A percentile compares a stretch with the other conserved stretches of the same genome.
Evolutionary conservation across 2,113 vertebrate genomes (phyloP).

Genomic region (Sebastes schlegelii): DNA sequence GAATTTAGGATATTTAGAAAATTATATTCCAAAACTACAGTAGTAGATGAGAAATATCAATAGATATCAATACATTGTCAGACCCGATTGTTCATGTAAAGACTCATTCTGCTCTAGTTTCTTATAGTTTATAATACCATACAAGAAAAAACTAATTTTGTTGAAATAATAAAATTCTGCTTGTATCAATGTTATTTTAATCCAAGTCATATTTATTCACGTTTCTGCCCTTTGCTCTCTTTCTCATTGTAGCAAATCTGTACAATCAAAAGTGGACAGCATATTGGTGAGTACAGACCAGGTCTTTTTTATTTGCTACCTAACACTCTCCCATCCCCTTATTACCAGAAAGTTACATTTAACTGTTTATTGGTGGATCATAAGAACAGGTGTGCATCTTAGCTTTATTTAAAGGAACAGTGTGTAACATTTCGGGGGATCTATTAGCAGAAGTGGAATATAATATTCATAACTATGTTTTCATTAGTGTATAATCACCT

Average conservation of each 20-base stretch:
- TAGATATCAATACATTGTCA: neutral
- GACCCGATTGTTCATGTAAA: neutral
- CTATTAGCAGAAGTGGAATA: no score
- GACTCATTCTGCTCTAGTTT: neutral
- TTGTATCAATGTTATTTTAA: neutral
- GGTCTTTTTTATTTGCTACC: neutral
- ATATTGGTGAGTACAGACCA: constrained; percentile 94
- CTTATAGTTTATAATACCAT: neutral
- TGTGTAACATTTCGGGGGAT: no score
- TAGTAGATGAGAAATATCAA: neutral
- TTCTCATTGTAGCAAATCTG: constrained; percentile 92
- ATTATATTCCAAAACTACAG: neutral
- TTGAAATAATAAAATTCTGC: neutral
- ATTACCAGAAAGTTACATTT: neutral
- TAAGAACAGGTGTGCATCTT: neutral
- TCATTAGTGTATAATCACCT: no score
- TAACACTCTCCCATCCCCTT: neutral
- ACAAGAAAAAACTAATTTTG: neutral
- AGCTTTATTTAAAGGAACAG: neutral
- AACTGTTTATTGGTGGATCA: neutral
- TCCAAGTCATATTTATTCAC: neutral
- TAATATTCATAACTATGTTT: no score
- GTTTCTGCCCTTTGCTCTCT: constrained; percentile 45
- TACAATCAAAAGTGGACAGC: constrained; percentile 99
- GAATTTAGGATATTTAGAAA: neutral